Evolutionary conservation across 2,888 invertebrate genomes (phyloP).

Genomic region (Thumatha senex): DNA sequence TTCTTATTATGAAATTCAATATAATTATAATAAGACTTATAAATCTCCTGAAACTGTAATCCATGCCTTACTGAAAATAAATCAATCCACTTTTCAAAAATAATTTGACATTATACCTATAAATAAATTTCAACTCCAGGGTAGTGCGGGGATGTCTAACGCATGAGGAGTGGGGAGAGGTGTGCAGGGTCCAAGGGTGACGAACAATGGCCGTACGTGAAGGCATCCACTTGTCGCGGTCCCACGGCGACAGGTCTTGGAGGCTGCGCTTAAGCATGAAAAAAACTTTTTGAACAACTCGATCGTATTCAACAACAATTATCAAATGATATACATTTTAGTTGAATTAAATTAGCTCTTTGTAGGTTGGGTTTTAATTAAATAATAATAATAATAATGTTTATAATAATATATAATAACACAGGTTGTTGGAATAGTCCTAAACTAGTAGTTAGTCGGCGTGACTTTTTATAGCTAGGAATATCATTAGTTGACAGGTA

Average conservation of each 20-base stretch:
- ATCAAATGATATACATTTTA: conserved; percentile 15
- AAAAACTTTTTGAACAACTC: conserved; percentile 31
- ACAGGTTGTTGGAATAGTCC: not conserved
- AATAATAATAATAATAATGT: not conserved
- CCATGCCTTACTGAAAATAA: not conserved
- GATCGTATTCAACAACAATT: conserved; percentile 24
- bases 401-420: too few species aligned
- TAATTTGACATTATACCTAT: not conserved
- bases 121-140: not conserved
- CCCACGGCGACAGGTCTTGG: conserved; percentile 64
- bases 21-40: not conserved
- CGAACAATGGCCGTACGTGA: conserved; percentile 78
- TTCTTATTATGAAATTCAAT: not conserved
- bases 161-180: conserved; percentile 17
- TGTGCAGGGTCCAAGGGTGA: conserved; percentile 33
- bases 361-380: not conserved
- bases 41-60: not conserved
- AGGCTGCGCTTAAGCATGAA: conserved; percentile 54
- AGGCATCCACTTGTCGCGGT: conserved; percentile 80
- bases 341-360: conserved; percentile 1
- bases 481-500: too few species aligned
- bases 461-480: too few species aligned
- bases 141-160: conserved; percentile 29
- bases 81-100: too few species aligned
- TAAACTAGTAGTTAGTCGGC: too few species aligned